Evolutionary conservation across 2,888 invertebrate species (phyloP), one percentile per base, ranked within the genome.

Genomic region (Protonemura montana): DNA sequence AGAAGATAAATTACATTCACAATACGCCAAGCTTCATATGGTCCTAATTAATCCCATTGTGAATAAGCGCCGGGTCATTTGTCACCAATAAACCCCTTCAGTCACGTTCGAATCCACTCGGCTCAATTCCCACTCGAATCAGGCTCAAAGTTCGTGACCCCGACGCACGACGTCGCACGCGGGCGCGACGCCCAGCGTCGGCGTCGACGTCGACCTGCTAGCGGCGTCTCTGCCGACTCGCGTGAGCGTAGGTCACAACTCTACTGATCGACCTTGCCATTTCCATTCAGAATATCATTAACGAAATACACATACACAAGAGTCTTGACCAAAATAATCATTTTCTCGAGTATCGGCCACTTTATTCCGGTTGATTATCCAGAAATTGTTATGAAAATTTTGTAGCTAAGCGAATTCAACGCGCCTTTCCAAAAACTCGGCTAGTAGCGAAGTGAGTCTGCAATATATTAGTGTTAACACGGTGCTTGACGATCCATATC

Each of bases 251-350:
- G 59, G 59, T 59, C 59, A 59, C 59, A 59, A 21, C 59, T 59
- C 59, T 21, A 13, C 59, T 13, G 59, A 10, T 10, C 13, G 59
- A 59, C 59, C 59, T 59, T 59, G 59, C 59, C 59, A 59, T 59
- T 59, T 59, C 59, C 59, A 59, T 59, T 59, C 59, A 59, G 59
- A 59, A 59, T 59, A 59, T 59, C 59, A 59, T 59, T 59, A 59
- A 59, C 13, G 21, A 59, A 59, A 59, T 59, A 59, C 59, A 59
- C 59, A 59, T 59, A 59, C 59, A 35, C 35, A 3, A 35, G 5
- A 10, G 35, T 6, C 5, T 10, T 35, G 35, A 3, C 35, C 35
- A 35, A 35, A 35, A 35, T 35, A 10, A 35, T 35, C 35, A 10
- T 35, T 35, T 35, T 35, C 35, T 3, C 3, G 10, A 35, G 35